Base-by-base conservation (phyloP, 2,797 vertebrate genomes). In the Coregonus ussuriensis region DNA sequence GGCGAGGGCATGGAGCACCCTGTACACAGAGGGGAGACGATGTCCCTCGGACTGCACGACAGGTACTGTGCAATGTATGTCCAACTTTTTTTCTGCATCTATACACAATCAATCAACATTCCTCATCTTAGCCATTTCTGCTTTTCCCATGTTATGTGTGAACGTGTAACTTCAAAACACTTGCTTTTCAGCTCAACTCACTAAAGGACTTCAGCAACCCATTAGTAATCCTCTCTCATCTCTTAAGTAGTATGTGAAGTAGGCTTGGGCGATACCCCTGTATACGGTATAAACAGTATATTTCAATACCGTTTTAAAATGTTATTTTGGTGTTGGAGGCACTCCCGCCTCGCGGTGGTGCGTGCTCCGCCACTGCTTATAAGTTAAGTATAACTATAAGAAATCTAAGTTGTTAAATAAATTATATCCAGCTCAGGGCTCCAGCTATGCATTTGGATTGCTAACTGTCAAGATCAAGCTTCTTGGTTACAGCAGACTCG, bases 1-100 rank as follows among this genome's bases (percentile, higher is more conserved):
- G 93, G 93, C 77, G 92, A 93, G 82, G 90, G 93, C 88, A 95
- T 97, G 97, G 96, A 96, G 91, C 93, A 92, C 93, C 95, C 95
- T 93, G 87, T 95, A 76, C 94, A 96, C 90, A 92, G 96, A 91
- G 96, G 94, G 87, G 95, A 97, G 84, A 92, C 95, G 31, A 92
- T 96, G 92, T 91, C 95, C 87, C 89, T 95, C 51, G 91, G 94
- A 87, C 93, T 96, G 68, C 94, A 90, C 87, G 96, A 96, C 89
- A 95, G 96, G 96, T 97, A 94, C 85, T 86, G 66, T 75, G 33
- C 71, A 81, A 79, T 84, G 75, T 82, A 79, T 84, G 75, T 74
- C 71, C 3, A 67, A 73, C 5, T 2, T 74, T 15, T 63, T 71
- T 71, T 3, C 0, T 71, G 35, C 54, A 63, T 41, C 37, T 29